A percentile compares a stretch with the other conserved stretches of the same genome.
Conservation (phyloP, 2,888 invertebrate genomes). For the Epinotia ramella region DNA sequence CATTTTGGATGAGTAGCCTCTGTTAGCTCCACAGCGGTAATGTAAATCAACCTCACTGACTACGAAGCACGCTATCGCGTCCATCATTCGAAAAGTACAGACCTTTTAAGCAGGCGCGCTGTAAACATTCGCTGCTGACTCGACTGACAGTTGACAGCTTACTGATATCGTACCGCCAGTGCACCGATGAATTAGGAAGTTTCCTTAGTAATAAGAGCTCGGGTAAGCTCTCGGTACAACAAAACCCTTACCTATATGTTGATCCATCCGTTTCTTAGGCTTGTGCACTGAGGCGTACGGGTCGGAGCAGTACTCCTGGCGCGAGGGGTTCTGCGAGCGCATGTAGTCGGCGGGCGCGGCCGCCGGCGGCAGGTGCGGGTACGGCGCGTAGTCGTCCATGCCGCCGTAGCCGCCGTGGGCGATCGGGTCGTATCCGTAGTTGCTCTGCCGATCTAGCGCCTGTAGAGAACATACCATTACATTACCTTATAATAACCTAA, state of each 20-base stretch:
- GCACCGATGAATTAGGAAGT: too few relatives aligned
- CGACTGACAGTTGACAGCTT: too few relatives aligned
- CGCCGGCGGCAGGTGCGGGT: conserved; percentile 89
- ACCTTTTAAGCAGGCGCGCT: too few relatives aligned
- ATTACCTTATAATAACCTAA: too few relatives aligned
- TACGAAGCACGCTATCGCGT: too few relatives aligned
- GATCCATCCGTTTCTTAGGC: conserved; percentile 94
- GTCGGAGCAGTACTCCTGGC: conserved; percentile 95
- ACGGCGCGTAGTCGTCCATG: conserved; percentile 93
- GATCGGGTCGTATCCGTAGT: conserved; percentile 90
- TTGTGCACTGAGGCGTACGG: conserved; percentile 96
- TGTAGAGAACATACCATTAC: conserved; percentile 53
- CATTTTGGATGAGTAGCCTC: too few relatives aligned
- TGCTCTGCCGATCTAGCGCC: conserved; percentile 88
- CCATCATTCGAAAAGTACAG: too few relatives aligned
- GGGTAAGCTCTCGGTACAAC: not conserved
- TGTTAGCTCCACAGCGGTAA: too few relatives aligned
- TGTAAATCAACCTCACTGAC: too few relatives aligned
- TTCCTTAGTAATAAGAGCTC: too few relatives aligned
- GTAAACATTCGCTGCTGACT: too few relatives aligned
- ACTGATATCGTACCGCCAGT: too few relatives aligned
- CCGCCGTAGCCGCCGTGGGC: conserved; percentile 93
- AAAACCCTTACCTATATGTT: conserved; percentile 91
- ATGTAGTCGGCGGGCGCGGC: conserved; percentile 88
- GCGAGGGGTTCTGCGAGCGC: conserved; percentile 92